Evolutionary conservation across 2,888 invertebrate genomes (phyloP).

Genomic region (Podabrus alpinus): DNA sequence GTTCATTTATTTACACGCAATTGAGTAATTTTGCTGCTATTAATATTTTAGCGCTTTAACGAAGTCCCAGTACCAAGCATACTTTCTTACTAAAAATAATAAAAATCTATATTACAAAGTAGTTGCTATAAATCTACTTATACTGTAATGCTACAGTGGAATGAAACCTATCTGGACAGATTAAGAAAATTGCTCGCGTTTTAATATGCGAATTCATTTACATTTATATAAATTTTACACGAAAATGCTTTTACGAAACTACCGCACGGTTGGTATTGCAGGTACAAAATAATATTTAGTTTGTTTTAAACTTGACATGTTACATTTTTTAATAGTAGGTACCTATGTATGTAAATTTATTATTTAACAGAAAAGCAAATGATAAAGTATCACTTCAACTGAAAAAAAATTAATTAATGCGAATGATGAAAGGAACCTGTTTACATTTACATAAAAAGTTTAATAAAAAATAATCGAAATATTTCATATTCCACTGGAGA

Average conservation of each 20-base stretch:
- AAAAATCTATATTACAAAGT: neutral
- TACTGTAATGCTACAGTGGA: neutral
- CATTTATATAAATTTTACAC: neutral
- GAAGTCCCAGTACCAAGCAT: neutral
- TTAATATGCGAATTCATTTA: neutral
- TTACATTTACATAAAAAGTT: neutral
- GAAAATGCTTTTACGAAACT: conserved; percentile 3
- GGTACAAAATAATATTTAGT: neutral
- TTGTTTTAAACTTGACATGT: neutral
- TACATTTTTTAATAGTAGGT: neutral
- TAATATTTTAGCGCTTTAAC: neutral
- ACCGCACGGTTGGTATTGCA: neutral
- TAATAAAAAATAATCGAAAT: neutral
- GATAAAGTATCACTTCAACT: neutral
- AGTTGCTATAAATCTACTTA: neutral
- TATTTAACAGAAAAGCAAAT: neutral
- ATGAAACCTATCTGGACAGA: neutral
- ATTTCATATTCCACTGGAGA: neutral
- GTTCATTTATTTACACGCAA: neutral
- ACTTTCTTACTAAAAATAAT: neutral
- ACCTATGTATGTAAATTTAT: neutral
- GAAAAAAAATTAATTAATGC: neutral
- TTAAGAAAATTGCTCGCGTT: neutral
- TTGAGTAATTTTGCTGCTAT: neutral
- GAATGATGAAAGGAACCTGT: neutral